Evolutionary conservation across 2,113 vertebrate genomes (phyloP).

Genomic region (Manacus vitellinus): DNA sequence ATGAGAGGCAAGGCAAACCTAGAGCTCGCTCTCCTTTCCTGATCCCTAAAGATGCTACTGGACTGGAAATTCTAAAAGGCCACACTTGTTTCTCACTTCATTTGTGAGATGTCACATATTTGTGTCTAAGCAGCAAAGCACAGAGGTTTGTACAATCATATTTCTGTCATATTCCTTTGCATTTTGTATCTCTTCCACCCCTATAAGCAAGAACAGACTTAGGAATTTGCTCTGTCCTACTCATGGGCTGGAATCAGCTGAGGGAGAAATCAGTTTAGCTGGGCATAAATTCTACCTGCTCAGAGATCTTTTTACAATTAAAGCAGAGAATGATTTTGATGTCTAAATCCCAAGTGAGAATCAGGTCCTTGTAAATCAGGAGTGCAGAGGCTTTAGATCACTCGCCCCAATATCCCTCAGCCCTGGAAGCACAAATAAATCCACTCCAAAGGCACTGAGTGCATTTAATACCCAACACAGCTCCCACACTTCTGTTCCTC

Average conservation of each 20-base stretch:
- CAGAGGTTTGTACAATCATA: background rate
- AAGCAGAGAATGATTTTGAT: background rate
- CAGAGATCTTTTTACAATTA: background rate
- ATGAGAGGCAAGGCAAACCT: background rate
- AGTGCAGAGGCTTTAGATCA: background rate
- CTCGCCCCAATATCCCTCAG: fast-evolving
- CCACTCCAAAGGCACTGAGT: fast-evolving
- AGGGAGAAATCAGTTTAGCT: background rate
- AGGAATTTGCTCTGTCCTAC: background rate
- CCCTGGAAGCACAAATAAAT: fast-evolving
- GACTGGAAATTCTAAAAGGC: background rate
- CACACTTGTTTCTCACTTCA: background rate
- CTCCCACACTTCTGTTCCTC: fast-evolving
- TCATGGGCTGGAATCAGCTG: background rate
- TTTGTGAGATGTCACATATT: background rate
- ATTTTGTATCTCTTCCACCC: background rate
- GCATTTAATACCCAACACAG: fast-evolving
- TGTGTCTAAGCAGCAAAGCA: background rate
- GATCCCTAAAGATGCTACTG: background rate
- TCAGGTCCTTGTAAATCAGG: fast-evolving
- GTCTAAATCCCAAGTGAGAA: background rate
- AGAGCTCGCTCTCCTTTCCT: background rate
- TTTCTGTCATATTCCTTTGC: background rate
- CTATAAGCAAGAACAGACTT: background rate
- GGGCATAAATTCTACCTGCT: background rate